These are phyloP conservation scores for Martes martes DNA, from an alignment of 2,113 vertebrate species.

Conservation along the genomic window DNA sequence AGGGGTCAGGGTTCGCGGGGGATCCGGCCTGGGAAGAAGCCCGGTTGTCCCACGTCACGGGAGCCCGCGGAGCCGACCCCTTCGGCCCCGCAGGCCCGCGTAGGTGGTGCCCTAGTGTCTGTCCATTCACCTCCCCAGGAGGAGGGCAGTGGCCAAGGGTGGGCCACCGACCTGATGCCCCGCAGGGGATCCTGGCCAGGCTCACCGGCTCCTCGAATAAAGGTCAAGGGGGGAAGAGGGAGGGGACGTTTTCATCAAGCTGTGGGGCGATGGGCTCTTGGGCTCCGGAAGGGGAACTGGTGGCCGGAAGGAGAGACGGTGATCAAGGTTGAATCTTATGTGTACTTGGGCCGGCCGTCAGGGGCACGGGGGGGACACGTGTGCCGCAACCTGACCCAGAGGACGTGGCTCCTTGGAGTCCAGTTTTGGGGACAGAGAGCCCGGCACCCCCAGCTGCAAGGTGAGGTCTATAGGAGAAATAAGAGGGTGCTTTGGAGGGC, in stretches of 20 bases:
- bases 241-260: not conserved
- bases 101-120: not conserved
- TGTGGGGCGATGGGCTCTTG: rapidly evolving
- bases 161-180: not conserved
- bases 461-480: not conserved
- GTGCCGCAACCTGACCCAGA: too few species aligned
- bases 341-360: rapidly evolving
- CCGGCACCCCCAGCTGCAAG: not conserved
- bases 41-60: not conserved
- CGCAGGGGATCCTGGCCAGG: not conserved
- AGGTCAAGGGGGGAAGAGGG: not conserved
- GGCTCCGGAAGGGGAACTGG: not conserved
- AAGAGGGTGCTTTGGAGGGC: not conserved
- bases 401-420: not conserved
- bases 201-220: not conserved
- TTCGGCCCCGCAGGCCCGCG: not conserved
- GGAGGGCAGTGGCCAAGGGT: not conserved
- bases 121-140: rapidly evolving
- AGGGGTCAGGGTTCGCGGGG: not conserved
- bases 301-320: too few species aligned
- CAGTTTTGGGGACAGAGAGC: not conserved
- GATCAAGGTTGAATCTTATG: too few species aligned
- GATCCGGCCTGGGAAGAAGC: not conserved
- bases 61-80: not conserved
- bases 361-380: rapidly evolving